Evolutionary conservation across 2,888 invertebrate species (phyloP).

Genomic region (Cremastinae sp.): DNA sequence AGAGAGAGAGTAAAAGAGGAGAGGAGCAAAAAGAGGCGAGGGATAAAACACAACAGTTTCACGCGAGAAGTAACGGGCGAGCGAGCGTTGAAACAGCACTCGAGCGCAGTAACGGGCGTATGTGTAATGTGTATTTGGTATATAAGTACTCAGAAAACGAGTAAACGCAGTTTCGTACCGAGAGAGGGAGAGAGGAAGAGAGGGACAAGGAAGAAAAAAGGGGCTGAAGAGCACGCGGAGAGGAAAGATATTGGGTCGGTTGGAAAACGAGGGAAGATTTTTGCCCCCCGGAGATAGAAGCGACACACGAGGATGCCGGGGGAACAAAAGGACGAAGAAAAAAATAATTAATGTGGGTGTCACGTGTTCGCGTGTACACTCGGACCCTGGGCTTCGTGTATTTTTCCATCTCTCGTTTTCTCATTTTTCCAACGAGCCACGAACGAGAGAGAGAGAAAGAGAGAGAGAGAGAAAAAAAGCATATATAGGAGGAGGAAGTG

Average conservation of each 20-base stretch:
- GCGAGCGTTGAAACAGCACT: slow-evolving; percentile 37
- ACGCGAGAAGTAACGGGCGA: slow-evolving; percentile 32
- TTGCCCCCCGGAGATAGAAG: slow-evolving; percentile 10
- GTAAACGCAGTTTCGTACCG: slow-evolving; percentile 36
- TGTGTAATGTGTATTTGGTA: slow-evolving; percentile 10
- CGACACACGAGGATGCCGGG: slow-evolving; percentile 47
- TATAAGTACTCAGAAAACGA: slow-evolving; percentile 37
- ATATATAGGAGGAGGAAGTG: slow-evolving; percentile 23
- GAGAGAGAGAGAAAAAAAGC: slow-evolving; percentile 48
- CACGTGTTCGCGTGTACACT: slow-evolving; percentile 69
- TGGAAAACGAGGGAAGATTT: slow-evolving; percentile 49
- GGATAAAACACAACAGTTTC: slow-evolving; percentile 50
- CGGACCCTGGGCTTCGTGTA: slow-evolving; percentile 58
- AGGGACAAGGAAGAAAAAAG: slow-evolving; percentile 20
- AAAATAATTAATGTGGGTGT: slow-evolving; percentile 77
- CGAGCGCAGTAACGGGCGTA: slow-evolving; percentile 13
- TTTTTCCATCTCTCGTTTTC: slow-evolving; percentile 55
- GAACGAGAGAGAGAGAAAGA: slow-evolving; percentile 23
- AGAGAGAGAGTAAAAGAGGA: slow-evolving; percentile 19
- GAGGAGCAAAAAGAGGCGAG: neutral
- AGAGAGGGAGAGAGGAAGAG: slow-evolving; percentile 2
- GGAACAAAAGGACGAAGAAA: slow-evolving; percentile 72
- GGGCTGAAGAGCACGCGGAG: slow-evolving; percentile 13
- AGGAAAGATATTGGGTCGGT: slow-evolving; percentile 20
- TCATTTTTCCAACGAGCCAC: slow-evolving; percentile 30